Evolutionary conservation across 2,797 vertebrate genomes (phyloP).

Genomic region (Cynodonichthys magdalenae): DNA sequence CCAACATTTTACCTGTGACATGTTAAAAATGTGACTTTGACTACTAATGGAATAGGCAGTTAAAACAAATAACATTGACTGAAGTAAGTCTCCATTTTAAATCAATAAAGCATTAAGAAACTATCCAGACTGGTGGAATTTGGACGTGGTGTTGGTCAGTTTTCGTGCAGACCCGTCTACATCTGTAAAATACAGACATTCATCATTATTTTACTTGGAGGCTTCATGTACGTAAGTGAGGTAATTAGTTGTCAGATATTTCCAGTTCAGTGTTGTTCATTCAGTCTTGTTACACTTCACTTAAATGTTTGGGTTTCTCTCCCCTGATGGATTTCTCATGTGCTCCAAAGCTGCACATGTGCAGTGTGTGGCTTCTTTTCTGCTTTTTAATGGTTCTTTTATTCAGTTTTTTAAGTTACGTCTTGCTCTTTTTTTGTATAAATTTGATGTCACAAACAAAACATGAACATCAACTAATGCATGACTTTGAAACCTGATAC

Average conservation of each 20-base stretch:
- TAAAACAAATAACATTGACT: too few relatives aligned
- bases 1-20: too few relatives aligned
- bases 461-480: too few relatives aligned
- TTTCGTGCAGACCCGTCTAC: background rate
- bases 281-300: background rate
- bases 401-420: background rate
- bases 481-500: too few relatives aligned
- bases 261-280: background rate
- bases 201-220: background rate
- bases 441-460: too few relatives aligned
- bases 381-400: background rate
- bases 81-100: background rate
- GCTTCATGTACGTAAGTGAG: background rate
- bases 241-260: background rate
- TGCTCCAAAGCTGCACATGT: slow-evolving; percentile 1
- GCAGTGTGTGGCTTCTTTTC: background rate
- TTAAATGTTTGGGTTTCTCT: background rate
- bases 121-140: background rate
- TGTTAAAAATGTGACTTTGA: too few relatives aligned
- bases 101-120: background rate
- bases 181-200: background rate
- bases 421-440: background rate
- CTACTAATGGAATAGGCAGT: too few relatives aligned
- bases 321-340: slow-evolving; percentile 1
- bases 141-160: background rate